These are phyloP conservation scores for Microtus oregoni DNA, from an alignment of 2,113 vertebrate species.

Conservation along the genomic window DNA sequence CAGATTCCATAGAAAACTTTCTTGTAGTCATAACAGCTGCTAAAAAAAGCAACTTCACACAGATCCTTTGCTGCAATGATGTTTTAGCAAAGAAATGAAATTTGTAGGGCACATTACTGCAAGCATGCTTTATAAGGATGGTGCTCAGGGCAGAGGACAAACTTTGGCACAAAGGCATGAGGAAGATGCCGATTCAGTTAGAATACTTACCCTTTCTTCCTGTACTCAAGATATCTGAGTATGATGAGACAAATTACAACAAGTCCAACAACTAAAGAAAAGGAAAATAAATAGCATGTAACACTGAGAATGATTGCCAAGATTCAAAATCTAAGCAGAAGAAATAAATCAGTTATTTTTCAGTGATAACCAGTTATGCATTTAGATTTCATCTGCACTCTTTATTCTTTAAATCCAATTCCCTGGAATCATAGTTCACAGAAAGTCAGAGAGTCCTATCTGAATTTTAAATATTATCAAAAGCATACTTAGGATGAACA, in stretches of 20 bases:
- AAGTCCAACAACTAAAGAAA: slow-evolving; percentile 19
- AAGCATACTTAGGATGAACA: neutral
- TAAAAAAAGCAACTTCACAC: neutral
- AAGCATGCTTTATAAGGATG: neutral
- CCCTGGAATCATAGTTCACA: neutral
- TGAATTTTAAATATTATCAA: slow-evolving; percentile 14
- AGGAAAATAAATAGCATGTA: slow-evolving; percentile 41
- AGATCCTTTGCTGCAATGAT: neutral
- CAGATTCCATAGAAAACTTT: neutral
- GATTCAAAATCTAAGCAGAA: slow-evolving; percentile 44
- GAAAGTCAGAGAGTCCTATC: neutral
- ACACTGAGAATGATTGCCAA: slow-evolving; percentile 3
- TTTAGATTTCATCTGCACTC: neutral
- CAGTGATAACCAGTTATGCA: neutral
- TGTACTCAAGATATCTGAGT: fast-evolving
- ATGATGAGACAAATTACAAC: neutral
- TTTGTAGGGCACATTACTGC: neutral
- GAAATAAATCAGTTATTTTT: neutral
- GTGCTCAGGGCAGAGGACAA: neutral
- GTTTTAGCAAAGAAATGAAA: slow-evolving; percentile 35
- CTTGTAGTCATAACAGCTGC: neutral
- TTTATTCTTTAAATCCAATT: neutral
- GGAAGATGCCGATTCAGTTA: neutral
- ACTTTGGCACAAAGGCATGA: neutral
- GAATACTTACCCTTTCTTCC: slow-evolving; percentile 71